phyloP scores from a whole-genome alignment of 2,797 vertebrate genomes.

The Takifugu rubripes region DNA sequence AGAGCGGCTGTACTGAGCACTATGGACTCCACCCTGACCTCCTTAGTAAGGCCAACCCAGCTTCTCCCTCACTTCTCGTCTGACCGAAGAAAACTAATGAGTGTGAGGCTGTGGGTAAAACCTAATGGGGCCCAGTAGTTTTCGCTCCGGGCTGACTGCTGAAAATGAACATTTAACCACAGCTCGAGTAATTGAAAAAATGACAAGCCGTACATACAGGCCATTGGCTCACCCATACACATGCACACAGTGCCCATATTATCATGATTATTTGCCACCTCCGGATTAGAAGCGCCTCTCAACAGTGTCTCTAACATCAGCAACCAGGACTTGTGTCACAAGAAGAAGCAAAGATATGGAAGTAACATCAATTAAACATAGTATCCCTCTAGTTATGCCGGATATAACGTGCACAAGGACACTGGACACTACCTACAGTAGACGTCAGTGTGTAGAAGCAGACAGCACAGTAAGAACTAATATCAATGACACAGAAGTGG shows the following conservation, averaged over 20 bases:
- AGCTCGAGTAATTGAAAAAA: conserved; percentile 81
- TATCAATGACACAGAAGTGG: conserved; percentile 2
- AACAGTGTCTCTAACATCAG: conserved; percentile 51
- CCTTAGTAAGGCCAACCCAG: conserved; percentile 64
- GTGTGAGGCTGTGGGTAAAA: conserved; percentile 72
- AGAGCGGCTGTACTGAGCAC: conserved; percentile 36
- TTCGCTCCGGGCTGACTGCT: conserved; percentile 75
- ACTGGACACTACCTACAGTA: conserved; percentile 15
- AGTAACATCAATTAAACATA: conserved; percentile 67
- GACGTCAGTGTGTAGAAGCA: conserved; percentile 32
- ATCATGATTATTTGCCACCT: conserved; percentile 77
- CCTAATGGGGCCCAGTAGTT: conserved; percentile 77
- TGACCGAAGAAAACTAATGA: conserved; percentile 77
- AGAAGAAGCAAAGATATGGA: conserved; percentile 49
- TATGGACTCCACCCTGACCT: conserved; percentile 71
- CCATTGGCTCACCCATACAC: conserved; percentile 54
- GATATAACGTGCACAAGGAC: conserved; percentile 34
- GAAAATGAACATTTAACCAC: conserved; percentile 82
- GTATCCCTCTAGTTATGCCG: conserved; percentile 50
- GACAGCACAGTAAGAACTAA: conserved; percentile 23
- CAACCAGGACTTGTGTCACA: conserved; percentile 49
- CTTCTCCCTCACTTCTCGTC: conserved; percentile 64
- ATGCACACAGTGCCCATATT: conserved; percentile 52
- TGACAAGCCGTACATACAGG: conserved; percentile 73
- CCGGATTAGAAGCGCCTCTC: conserved; percentile 61